phyloP scores from a whole-genome alignment of 2,888 invertebrate genomes.

The Tetragonula carbonaria region DNA sequence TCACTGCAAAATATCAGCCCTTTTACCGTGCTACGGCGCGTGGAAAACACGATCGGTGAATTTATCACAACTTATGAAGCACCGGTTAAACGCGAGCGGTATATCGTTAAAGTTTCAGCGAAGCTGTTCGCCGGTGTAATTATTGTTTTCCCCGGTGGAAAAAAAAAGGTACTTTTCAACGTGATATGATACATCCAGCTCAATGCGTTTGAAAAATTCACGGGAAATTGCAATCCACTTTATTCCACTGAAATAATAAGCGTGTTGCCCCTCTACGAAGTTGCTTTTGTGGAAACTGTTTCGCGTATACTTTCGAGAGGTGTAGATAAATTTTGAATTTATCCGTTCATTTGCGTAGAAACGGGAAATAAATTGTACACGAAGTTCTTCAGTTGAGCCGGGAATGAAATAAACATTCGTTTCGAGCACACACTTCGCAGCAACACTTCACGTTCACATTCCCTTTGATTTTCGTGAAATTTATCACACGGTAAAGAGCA shows the following conservation, averaged over 20 bases:
- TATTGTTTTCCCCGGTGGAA: slow-evolving; percentile 12
- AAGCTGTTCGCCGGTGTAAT: slow-evolving; percentile 17
- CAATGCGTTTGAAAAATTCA: slow-evolving; percentile 5
- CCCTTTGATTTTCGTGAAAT: not conserved
- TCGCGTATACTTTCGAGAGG: not conserved
- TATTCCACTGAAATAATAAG: slow-evolving; percentile 15
- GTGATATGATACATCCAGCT: not conserved
- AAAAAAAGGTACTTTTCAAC: not conserved
- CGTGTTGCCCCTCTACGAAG: not conserved
- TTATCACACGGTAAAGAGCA: not conserved
- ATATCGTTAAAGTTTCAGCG: slow-evolving; percentile 31
- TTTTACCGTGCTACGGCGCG: not conserved
- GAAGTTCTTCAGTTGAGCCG: not conserved
- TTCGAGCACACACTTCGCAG: not conserved
- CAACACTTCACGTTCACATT: not conserved
- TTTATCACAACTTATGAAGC: slow-evolving; percentile 23
- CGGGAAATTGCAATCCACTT: slow-evolving; percentile 16
- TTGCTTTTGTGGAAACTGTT: not conserved
- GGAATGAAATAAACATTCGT: not conserved
- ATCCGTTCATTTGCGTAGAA: not conserved
- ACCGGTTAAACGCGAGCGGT: not conserved
- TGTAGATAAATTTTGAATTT: not conserved
- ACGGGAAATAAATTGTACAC: not conserved
- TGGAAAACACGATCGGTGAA: slow-evolving; percentile 10
- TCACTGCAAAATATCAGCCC: not conserved